Evolutionary conservation across 2,797 vertebrate genomes (phyloP).

Genomic region (Spinus pinus): DNA sequence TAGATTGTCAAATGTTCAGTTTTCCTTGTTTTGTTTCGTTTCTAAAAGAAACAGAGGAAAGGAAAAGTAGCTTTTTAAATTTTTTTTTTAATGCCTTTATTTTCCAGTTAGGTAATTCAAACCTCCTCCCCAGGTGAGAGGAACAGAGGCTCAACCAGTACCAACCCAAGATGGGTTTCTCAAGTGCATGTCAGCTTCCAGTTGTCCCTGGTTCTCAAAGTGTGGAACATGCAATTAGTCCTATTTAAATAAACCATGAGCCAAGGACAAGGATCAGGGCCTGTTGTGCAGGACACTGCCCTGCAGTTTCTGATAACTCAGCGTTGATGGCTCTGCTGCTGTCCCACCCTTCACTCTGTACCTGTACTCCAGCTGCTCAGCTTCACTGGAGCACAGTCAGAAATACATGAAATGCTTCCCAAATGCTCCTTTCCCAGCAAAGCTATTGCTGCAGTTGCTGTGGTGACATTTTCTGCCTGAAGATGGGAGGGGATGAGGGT

Average conservation of each 20-base stretch:
- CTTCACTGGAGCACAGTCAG: background rate
- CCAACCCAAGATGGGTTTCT: conserved; percentile 7
- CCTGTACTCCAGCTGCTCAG: conserved; percentile 12
- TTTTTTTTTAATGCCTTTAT: background rate
- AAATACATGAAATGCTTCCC: background rate
- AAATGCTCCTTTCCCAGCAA: background rate
- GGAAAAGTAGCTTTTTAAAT: background rate
- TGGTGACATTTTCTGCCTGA: background rate
- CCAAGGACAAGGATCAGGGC: background rate
- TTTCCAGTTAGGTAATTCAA: conserved; percentile 67
- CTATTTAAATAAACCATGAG: background rate
- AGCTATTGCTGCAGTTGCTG: background rate
- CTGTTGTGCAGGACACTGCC: background rate
- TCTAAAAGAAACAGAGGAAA: conserved; percentile 45
- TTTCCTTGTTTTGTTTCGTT: conserved; percentile 41
- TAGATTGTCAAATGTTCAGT: background rate
- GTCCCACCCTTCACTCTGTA: background rate
- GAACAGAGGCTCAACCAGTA: conserved; percentile 39
- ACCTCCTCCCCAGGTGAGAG: conserved; percentile 50
- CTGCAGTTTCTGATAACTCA: background rate
- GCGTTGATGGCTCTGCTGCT: background rate
- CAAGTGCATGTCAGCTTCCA: background rate
- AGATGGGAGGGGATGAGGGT: background rate
- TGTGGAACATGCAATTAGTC: background rate
- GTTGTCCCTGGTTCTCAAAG: background rate